Percentiles rank a stretch among this genome's conserved stretches.
Evolutionary conservation across 2,113 vertebrate species (phyloP).

Genomic region (Indri indri): DNA sequence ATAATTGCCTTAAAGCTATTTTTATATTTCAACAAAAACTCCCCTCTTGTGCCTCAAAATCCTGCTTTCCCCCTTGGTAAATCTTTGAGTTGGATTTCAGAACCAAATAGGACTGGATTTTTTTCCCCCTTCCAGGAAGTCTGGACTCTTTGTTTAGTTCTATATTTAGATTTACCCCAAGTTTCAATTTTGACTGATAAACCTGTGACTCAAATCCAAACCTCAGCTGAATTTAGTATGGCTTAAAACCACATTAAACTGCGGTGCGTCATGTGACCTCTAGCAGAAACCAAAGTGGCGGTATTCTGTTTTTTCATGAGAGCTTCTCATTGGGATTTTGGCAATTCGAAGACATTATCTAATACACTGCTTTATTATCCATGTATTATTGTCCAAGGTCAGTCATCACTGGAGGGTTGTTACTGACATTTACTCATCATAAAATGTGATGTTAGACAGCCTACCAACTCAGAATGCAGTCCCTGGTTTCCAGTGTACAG

Average conservation of each 20-base stretch:
- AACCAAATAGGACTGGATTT: background rate
- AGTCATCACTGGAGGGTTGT: background rate
- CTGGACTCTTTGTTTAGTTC: constrained; percentile 29
- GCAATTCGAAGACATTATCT: background rate
- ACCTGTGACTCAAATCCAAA: constrained; percentile 31
- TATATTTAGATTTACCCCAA: constrained; percentile 27
- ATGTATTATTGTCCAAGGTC: background rate
- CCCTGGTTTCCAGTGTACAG: background rate
- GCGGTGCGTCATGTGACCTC: constrained; percentile 12
- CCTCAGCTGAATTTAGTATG: constrained; percentile 45
- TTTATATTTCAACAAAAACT: constrained; percentile 35
- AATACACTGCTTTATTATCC: background rate
- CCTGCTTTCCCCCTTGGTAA: background rate
- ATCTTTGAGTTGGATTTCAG: constrained; percentile 24
- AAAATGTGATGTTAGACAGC: background rate
- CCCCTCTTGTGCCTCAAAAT: background rate
- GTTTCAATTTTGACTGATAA: constrained; percentile 66
- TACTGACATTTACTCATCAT: background rate
- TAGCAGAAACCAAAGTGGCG: background rate
- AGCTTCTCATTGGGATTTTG: background rate
- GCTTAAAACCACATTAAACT: constrained; percentile 53
- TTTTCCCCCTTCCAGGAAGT: background rate
- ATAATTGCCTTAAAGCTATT: constrained; percentile 41
- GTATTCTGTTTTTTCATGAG: background rate
- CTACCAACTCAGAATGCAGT: background rate